These are phyloP conservation scores for Piaya cayana DNA, from an alignment of 2,113 vertebrate genomes.

Conservation along the genomic window DNA sequence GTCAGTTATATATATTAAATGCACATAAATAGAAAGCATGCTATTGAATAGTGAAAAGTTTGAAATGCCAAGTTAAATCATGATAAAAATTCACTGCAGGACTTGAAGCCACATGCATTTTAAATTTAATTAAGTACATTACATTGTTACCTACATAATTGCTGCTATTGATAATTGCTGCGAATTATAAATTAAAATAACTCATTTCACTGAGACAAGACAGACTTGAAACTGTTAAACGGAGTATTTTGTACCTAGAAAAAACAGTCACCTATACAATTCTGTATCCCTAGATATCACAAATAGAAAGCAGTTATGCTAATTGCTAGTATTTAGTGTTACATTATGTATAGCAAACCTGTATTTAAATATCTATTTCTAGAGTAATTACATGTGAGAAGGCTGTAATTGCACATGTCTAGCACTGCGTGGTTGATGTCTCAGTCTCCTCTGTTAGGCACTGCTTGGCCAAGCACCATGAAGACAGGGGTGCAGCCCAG, in stretches of 20 bases:
- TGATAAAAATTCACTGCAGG: background rate
- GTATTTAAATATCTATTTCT: conserved; percentile 43
- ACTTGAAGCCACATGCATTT: background rate
- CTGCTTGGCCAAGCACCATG: fast-evolving
- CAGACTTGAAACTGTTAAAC: background rate
- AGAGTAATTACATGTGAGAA: conserved; percentile 6
- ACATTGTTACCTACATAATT: background rate
- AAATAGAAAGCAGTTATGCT: conserved; percentile 3
- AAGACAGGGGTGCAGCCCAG: background rate
- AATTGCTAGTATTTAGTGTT: background rate
- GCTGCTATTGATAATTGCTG: background rate
- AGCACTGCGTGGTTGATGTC: background rate
- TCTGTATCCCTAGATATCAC: background rate
- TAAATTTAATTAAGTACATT: conserved; percentile 7
- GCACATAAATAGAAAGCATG: background rate
- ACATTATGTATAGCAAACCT: background rate
- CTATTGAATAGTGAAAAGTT: background rate
- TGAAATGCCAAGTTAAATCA: background rate
- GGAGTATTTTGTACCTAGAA: background rate
- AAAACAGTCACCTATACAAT: background rate
- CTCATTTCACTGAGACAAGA: background rate
- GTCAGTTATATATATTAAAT: background rate
- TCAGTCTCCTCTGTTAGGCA: background rate
- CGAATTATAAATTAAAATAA: conserved; percentile 20
- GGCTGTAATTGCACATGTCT: background rate